Conservation (phyloP, 2,797 vertebrate genomes). For the Botia almorhae region DNA sequence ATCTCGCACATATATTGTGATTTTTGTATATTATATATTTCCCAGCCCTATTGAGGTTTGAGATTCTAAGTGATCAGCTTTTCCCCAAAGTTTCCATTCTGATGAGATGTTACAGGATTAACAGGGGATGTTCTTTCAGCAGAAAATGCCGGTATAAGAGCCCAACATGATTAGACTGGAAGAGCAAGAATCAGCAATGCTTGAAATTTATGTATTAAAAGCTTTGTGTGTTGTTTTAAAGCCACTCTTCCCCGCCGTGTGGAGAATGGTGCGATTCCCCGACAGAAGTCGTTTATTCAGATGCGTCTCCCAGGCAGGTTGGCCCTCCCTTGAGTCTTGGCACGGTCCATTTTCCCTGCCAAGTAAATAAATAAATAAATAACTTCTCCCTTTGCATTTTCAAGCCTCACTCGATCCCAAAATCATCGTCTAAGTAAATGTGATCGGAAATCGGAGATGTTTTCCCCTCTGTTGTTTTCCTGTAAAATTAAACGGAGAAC, state of each 20-base stretch:
- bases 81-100: slow-evolving; percentile 10
- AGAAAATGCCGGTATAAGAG: slow-evolving; percentile 71
- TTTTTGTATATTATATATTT: background rate
- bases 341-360: slow-evolving; percentile 70
- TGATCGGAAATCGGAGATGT: slow-evolving; percentile 31
- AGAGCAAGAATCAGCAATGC: slow-evolving; percentile 83
- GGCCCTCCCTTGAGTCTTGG: slow-evolving; percentile 76
- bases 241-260: slow-evolving; percentile 83
- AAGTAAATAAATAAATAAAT: slow-evolving; percentile 30
- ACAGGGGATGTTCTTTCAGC: slow-evolving; percentile 59
- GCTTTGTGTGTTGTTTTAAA: slow-evolving; percentile 81
- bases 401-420: slow-evolving; percentile 28
- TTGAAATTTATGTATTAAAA: slow-evolving; percentile 87
- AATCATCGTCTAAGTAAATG: slow-evolving; percentile 43
- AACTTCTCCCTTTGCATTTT: slow-evolving; percentile 58
- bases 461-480: slow-evolving; percentile 25
- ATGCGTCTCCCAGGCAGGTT: slow-evolving; percentile 76
- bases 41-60: background rate
- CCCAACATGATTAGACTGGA: slow-evolving; percentile 81
- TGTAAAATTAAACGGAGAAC: slow-evolving; percentile 18
- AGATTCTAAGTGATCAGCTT: background rate
- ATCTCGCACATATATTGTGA: background rate
- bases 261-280: slow-evolving; percentile 83
- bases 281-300: slow-evolving; percentile 73
- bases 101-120: slow-evolving; percentile 24